Evolutionary conservation across 1,140 invertebrate genomes (phyloP).

Genomic region (Chironomus striatipennis): DNA sequence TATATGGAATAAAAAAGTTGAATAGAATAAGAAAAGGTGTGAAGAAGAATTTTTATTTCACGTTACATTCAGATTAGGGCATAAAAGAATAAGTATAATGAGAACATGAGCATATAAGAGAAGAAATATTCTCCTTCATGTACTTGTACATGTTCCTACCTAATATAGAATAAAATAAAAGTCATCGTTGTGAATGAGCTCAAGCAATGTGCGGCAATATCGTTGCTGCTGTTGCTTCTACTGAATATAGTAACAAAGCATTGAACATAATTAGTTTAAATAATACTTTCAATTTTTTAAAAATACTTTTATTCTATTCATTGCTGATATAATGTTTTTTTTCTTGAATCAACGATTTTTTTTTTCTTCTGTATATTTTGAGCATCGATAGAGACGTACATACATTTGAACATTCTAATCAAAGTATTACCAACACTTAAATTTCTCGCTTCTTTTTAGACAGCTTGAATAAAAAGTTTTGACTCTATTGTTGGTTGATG

Average conservation of each 20-base stretch:
- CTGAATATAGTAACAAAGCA: background rate
- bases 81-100: background rate
- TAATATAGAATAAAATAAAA: background rate
- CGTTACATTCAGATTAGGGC: conserved; percentile 12
- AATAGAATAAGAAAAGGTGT: background rate
- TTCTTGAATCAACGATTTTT: background rate
- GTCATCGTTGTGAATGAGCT: conserved; percentile 20
- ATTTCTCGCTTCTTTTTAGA: background rate
- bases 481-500: background rate
- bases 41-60: conserved; percentile 14
- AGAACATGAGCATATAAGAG: background rate
- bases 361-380: background rate
- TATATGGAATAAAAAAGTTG: background rate
- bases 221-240: background rate
- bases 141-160: background rate
- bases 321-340: background rate
- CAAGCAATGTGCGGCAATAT: conserved; percentile 2
- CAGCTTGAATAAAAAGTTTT: background rate
- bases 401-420: background rate
- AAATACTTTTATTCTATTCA: background rate
- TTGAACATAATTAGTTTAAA: background rate
- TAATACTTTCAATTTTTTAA: background rate
- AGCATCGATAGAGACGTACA: background rate
- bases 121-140: background rate
- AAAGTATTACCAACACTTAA: background rate